A percentile compares a stretch with the other conserved stretches of the same genome.
Conservation (phyloP, 2,113 vertebrate species). For the Ciconia boyciana region DNA sequence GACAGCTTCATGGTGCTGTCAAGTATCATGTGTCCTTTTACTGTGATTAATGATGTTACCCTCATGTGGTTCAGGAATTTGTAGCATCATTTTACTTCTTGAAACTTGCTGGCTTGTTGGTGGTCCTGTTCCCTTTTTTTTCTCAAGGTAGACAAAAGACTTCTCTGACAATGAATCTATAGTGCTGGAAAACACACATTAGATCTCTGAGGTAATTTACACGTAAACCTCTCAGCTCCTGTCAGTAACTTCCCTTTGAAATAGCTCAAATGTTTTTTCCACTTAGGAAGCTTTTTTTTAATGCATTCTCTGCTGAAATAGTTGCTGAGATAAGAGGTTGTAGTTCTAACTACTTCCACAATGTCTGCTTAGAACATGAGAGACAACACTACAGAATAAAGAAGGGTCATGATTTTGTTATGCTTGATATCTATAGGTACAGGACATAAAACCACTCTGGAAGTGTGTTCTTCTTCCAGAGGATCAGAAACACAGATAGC, state of each 20-base stretch:
- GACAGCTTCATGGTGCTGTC: background rate
- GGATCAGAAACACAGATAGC: background rate
- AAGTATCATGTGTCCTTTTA: background rate
- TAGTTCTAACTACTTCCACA: background rate
- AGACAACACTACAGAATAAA: background rate
- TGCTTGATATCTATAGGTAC: background rate
- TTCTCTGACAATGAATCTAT: background rate
- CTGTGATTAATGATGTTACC: constrained; percentile 51
- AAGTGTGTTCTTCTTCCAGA: background rate
- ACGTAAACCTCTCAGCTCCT: constrained; percentile 44
- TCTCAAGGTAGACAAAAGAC: background rate
- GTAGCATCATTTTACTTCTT: constrained; percentile 54
- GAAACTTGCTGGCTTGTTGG: background rate
- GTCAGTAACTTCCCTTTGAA: constrained; percentile 50
- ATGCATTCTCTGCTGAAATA: background rate
- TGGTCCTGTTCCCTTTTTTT: background rate
- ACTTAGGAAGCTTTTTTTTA: background rate
- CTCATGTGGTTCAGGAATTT: constrained; percentile 28
- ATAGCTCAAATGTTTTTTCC: constrained; percentile 40
- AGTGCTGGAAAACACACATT: constrained; percentile 27
- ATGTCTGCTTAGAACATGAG: background rate
- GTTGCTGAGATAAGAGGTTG: background rate
- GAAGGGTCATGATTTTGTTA: background rate
- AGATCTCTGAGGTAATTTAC: constrained; percentile 50
- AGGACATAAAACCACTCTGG: background rate